Evolutionary conservation across 2,888 invertebrate species (phyloP).

Genomic region (Julus scandinavius): DNA sequence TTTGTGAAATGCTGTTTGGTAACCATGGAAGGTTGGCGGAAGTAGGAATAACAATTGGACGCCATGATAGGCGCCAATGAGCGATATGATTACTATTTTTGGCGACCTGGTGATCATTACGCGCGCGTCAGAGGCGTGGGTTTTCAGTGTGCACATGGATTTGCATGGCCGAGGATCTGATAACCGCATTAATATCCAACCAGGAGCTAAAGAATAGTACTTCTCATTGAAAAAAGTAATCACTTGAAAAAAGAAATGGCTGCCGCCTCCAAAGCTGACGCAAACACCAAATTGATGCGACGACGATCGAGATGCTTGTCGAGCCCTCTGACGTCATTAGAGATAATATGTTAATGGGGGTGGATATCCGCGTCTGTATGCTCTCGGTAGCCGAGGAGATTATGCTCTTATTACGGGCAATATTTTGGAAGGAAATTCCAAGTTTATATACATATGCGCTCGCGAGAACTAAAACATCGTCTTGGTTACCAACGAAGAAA

Average conservation of each 20-base stretch:
- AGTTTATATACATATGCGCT: no score
- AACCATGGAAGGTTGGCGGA: background rate
- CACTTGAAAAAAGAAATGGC: background rate
- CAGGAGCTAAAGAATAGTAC: background rate
- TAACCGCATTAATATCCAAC: background rate
- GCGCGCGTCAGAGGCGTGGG: background rate
- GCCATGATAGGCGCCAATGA: background rate
- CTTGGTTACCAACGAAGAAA: background rate
- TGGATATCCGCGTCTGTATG: background rate
- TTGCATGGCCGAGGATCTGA: background rate
- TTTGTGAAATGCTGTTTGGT: background rate
- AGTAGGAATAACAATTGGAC: background rate
- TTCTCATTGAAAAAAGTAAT: conserved; percentile 21
- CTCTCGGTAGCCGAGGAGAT: background rate
- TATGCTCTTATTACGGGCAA: background rate
- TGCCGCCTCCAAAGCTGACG: background rate
- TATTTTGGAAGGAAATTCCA: background rate
- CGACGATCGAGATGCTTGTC: background rate
- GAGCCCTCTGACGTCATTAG: background rate
- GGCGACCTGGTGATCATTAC: background rate
- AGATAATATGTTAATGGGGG: background rate
- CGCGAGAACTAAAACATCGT: background rate
- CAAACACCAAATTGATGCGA: background rate
- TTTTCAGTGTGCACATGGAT: background rate
- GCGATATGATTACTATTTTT: background rate